Evolutionary conservation across 1,140 invertebrate species (phyloP).

Genomic region (Penaeus chinensis): DNA sequence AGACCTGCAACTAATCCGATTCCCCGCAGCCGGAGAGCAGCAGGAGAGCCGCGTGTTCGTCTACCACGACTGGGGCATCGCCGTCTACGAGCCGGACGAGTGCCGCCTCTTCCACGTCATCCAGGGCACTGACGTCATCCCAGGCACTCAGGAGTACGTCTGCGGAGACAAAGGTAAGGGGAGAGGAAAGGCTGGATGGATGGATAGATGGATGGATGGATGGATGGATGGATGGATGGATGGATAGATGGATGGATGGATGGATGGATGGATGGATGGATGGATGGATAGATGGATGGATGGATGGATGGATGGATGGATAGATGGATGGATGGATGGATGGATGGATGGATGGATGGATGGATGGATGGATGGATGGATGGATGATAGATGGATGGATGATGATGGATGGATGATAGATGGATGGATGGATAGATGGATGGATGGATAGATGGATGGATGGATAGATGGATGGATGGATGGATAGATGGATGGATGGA

Average conservation of each 20-base stretch:
- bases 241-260: too few species aligned
- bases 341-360: not conserved
- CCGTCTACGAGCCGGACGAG: slow-evolving; percentile 80
- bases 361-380: not conserved
- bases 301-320: not conserved
- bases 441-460: too few species aligned
- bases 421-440: too few species aligned
- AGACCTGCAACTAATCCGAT: too few species aligned
- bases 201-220: too few species aligned
- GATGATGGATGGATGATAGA: too few species aligned
- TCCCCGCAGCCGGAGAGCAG: slow-evolving; percentile 73
- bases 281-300: too few species aligned
- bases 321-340: slow-evolving; percentile 32
- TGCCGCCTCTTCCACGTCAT: slow-evolving; percentile 81
- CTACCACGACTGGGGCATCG: slow-evolving; percentile 83
- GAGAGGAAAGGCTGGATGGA: not conserved
- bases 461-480: not conserved
- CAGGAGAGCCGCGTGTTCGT: slow-evolving; percentile 76
- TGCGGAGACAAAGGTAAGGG: slow-evolving; percentile 75
- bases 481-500: not conserved
- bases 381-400: not conserved
- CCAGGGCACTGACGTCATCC: slow-evolving; percentile 79
- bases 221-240: too few species aligned
- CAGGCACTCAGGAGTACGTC: slow-evolving; percentile 81
- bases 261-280: too few species aligned